Evolutionary conservation across 2,888 invertebrate species (phyloP).

Genomic region (Ophion costatus): DNA sequence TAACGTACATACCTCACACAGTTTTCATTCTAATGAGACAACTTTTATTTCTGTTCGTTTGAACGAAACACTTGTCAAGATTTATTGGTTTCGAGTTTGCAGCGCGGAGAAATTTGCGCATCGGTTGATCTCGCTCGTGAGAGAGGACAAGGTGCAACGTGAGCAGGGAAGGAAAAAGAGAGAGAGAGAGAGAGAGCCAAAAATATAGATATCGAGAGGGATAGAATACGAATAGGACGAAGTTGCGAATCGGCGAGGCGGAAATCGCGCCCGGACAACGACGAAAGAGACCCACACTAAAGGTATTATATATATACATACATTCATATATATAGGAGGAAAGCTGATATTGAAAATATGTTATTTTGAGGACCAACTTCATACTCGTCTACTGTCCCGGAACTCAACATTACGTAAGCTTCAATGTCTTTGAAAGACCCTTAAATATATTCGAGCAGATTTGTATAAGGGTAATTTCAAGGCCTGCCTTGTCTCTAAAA

Average conservation of each 20-base stretch:
- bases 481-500: too few species aligned
- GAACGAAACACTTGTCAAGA: conserved; percentile 66
- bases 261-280: conserved; percentile 43
- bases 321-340: too few species aligned
- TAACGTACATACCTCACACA: conserved; percentile 27
- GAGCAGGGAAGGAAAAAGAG: neutral
- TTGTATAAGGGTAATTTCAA: too few species aligned
- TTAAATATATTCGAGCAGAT: too few species aligned
- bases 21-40: conserved; percentile 66
- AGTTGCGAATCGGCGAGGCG: conserved; percentile 56
- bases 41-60: conserved; percentile 64
- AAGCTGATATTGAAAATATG: too few species aligned
- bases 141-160: neutral
- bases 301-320: neutral
- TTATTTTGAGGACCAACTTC: too few species aligned
- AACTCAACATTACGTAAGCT: too few species aligned
- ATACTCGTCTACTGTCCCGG: too few species aligned
- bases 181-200: conserved; percentile 17
- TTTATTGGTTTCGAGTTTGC: conserved; percentile 50
- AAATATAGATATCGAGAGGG: conserved; percentile 8
- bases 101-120: conserved; percentile 38
- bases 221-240: conserved; percentile 51
- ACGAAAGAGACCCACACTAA: conserved; percentile 38
- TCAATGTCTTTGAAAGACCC: too few species aligned
- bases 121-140: conserved; percentile 30